Evolutionary conservation across 2,797 vertebrate species (phyloP).

Genomic region (Cephalopachus bancanus): DNA sequence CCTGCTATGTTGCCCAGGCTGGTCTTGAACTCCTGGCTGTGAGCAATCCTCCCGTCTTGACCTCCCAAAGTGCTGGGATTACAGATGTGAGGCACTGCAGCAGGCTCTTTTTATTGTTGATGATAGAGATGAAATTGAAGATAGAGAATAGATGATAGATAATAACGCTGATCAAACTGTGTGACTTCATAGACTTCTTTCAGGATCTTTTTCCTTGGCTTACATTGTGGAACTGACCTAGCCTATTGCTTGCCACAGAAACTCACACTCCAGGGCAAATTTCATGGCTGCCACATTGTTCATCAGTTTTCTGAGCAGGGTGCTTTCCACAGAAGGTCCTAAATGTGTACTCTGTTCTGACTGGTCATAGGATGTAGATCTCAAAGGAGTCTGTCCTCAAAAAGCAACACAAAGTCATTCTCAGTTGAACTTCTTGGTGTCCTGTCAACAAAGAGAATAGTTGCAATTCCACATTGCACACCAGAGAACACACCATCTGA

Average conservation of each 20-base stretch:
- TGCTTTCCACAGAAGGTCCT: conserved; percentile 96
- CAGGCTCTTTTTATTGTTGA: conserved; percentile 93
- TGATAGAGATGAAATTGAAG: conserved; percentile 92
- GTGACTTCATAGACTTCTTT: conserved; percentile 97
- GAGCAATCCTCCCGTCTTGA: no score
- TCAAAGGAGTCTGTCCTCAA: conserved; percentile 95
- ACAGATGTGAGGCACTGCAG: no score
- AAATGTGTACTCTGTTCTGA: conserved; percentile 95
- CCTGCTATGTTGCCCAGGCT: no score
- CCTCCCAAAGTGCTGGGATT: no score
- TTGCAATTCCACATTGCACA: conserved; percentile 93
- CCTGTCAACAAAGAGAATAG: conserved; percentile 94
- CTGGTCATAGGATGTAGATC: conserved; percentile 95
- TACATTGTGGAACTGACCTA: conserved; percentile 96
- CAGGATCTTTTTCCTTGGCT: conserved; percentile 95
- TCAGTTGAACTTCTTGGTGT: conserved; percentile 95
- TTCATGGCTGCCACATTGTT: conserved; percentile 96
- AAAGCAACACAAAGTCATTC: conserved; percentile 95
- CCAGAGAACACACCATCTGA: conserved; percentile 92
- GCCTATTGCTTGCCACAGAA: conserved; percentile 96
- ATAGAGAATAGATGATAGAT: conserved; percentile 86
- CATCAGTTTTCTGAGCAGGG: conserved; percentile 95
- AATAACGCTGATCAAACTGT: conserved; percentile 93
- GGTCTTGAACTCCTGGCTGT: no score
- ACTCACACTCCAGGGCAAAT: conserved; percentile 95